Base-by-base conservation (phyloP, 2,113 vertebrate species). In the Centropus bengalensis region DNA sequence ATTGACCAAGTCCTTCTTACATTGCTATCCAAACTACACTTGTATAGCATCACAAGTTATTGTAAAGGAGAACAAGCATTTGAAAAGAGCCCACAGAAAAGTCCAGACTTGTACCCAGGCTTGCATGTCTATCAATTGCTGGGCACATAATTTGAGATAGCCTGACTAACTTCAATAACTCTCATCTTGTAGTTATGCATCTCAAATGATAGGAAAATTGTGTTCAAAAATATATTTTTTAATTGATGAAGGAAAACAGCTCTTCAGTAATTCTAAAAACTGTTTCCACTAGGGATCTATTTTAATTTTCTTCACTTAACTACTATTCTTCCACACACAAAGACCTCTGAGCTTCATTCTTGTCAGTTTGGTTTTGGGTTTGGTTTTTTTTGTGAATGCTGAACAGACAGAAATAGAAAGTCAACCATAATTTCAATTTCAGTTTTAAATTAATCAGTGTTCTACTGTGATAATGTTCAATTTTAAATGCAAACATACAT, bases 61-160 rank as follows among this genome's bases (percentile, higher is more conserved):
- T 19, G 55, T 10, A 55, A 60, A 73, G 1, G 15, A 58, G 60
- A 73, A 47, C 6, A 42, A 36, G 20, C 5, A 20, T 74, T 42
- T 4, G 1, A 5, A 47, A 60, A 38, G 27, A 36, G 8, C 24
- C n/a, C 38, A 22, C 14, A 73, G 68, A 75, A 86, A 49, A 18
- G 59, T 10, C 30, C 28, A 33, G 33, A 17, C 59, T 47, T 24
- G 10, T 21, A 24, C 13, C 33, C 3, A 4, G 22, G 14, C 24
- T 73, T 7, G 2, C 0, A 0, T 3, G 2, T 4, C 4, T n/a
- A 27, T 33, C 14, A 5, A 6, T 0, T 42, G 13, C 40, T 70
- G n/a, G 36, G 58, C 8, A 23, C 21, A 33, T 5, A 33, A n/a
- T 19, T 10, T 55, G 28, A 58, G 36, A 70, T 23, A 32, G 23